phyloP scores from a whole-genome alignment of 2,888 invertebrate genomes.

The Chloroclystis v-ata region DNA sequence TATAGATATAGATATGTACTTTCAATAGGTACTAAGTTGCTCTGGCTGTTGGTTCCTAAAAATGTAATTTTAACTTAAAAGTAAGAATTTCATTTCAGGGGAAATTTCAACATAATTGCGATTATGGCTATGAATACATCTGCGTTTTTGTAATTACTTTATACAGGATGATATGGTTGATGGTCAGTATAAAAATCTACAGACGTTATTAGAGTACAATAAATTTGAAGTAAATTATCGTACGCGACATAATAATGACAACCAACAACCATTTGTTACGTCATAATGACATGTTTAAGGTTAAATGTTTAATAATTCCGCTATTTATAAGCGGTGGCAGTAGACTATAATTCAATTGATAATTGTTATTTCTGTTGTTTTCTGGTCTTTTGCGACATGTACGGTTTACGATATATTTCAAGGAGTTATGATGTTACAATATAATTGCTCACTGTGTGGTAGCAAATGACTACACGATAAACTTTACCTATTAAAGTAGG shows the following conservation, averaged over 20 bases:
- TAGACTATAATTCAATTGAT: constrained; percentile 5
- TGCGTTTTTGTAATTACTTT: no score
- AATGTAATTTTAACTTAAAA: no score
- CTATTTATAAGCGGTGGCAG: constrained; percentile 8
- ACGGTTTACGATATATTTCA: no score
- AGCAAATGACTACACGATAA: constrained; percentile 13
- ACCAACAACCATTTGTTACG: constrained; percentile 5
- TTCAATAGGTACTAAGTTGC: no score
- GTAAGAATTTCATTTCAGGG: no score
- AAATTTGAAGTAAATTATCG: constrained; percentile 8
- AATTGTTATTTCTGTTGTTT: constrained; percentile 3
- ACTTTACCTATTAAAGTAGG: no score
- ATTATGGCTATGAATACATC: no score
- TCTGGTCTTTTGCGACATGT: constrained; percentile 6
- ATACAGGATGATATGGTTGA: no score
- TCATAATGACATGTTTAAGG: background rate
- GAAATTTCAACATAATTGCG: no score
- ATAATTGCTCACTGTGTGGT: constrained; percentile 12
- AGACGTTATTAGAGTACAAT: background rate
- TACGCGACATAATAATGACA: constrained; percentile 11
- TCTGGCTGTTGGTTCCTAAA: no score
- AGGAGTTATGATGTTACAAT: constrained; percentile 6
- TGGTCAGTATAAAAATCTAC: background rate
- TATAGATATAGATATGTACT: no score
- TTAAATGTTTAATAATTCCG: constrained; percentile 7